Evolutionary conservation across 2,888 invertebrate genomes (phyloP).

Genomic region (Pseudococcus viburni): DNA sequence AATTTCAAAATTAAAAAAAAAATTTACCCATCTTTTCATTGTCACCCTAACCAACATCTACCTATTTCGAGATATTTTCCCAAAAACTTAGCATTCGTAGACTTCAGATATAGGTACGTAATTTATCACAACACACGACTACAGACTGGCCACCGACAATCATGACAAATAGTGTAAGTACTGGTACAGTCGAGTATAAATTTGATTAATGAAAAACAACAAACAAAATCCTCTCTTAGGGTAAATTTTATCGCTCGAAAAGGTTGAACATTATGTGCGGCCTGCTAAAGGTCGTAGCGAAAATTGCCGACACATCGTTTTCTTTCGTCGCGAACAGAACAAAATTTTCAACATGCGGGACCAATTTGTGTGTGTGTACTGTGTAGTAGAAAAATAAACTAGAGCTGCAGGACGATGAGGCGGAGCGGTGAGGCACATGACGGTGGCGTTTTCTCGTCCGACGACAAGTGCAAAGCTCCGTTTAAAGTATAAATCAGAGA

Average conservation of each 20-base stretch:
- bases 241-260: constrained; percentile 18
- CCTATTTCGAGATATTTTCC: no score
- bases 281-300: background rate
- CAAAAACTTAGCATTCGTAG: no score
- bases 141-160: no score
- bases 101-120: no score
- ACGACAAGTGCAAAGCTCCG: constrained; percentile 8
- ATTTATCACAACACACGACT: no score
- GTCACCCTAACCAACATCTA: no score
- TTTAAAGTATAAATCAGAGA: constrained; percentile 9
- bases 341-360: constrained; percentile 16
- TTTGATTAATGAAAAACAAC: background rate
- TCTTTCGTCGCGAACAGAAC: background rate
- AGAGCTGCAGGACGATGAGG: background rate
- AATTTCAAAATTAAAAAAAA: no score
- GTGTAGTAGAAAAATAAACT: constrained; percentile 16
- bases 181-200: background rate
- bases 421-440: background rate
- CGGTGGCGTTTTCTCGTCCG: background rate
- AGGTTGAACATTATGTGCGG: background rate
- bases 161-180: no score
- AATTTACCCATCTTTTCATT: no score
- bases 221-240: background rate
- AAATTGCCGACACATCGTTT: constrained; percentile 31
- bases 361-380: background rate